Conservation (phyloP, 2,797 vertebrate genomes). For the Microctenopoma stevenorrisi region DNA sequence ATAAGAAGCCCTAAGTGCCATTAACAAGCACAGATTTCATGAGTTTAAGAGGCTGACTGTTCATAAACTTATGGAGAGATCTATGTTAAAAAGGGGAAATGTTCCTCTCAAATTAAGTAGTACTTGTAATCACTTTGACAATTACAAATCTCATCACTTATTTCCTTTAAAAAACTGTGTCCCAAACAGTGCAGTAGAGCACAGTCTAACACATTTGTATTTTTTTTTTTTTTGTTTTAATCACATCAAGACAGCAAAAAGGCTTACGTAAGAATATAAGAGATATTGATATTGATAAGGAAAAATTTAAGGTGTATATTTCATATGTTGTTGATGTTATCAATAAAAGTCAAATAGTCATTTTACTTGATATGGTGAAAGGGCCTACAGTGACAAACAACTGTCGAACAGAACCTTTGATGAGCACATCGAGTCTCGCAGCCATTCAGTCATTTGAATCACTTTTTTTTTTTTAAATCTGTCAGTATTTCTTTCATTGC, state of each 20-base stretch:
- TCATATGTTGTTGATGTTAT: constrained; percentile 46
- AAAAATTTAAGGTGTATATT: constrained; percentile 48
- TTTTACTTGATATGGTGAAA: constrained; percentile 49
- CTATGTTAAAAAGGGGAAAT: constrained; percentile 43
- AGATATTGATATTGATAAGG: constrained; percentile 1
- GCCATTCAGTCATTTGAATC: constrained; percentile 83
- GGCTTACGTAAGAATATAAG: constrained; percentile 13
- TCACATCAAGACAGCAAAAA: constrained; percentile 27
- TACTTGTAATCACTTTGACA: constrained; percentile 39
- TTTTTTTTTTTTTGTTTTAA: constrained; percentile 23
- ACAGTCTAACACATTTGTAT: constrained; percentile 32
- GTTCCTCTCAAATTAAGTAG: constrained; percentile 43
- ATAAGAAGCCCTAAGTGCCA: constrained; percentile 54
- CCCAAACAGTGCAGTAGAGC: constrained; percentile 28
- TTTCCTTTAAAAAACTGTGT: constrained; percentile 9
- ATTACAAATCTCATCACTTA: constrained; percentile 27
- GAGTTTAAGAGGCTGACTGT: constrained; percentile 36
- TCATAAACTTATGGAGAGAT: constrained; percentile 42
- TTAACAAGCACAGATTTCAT: constrained; percentile 51
- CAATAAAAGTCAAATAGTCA: constrained; percentile 27
- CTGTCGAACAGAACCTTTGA: constrained; percentile 85
- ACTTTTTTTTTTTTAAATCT: constrained; percentile 77
- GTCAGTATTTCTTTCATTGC: constrained; percentile 63
- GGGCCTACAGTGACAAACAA: constrained; percentile 68
- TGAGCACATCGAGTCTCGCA: constrained; percentile 89